Base-by-base conservation (phyloP, 2,113 vertebrate genomes). In the Phyllostomus hastatus region DNA sequence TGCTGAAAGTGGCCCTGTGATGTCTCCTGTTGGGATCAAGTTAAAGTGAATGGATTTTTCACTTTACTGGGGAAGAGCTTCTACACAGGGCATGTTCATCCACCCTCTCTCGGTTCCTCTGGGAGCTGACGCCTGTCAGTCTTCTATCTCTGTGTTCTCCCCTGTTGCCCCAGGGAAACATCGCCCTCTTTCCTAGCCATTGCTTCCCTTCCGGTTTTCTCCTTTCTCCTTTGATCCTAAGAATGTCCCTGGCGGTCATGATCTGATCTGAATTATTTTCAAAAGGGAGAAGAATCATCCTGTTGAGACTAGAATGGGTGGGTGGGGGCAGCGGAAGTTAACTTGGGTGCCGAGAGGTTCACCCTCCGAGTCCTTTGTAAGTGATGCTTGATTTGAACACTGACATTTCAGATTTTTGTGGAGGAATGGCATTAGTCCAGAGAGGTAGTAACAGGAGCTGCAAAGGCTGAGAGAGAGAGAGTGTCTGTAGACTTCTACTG, bases 31-130 rank as follows among this genome's bases (percentile, higher is more conserved):
- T 85, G 95, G n/a, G 54, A 96, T 93, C 52, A 76, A 88, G 50
- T 94, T 89, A 91, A 95, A 97, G 89, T 95, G 95, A 91, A 95
- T 54, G 46, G 24, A 72, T 95, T 96, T 96, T 78, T 94, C 43
- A 15, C 78, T 95, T 92, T 83, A 86, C 48, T 92, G 81, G 80
- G n/a, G 38, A 90, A 95, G 87, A 96, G 72, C 76, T 67, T 92
- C 52, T 81, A 41, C 81, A 66, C 20, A 59, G 81, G 80, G 90
- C 78, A n/a, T 86, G 86, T 43, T 91, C 69, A 94, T 96, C 85
- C 79, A 31, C 19, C 4, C 26, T 85, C 64, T 50, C 7, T 80
- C 0, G 0, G 48, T 89, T 94, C 95, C 85, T 50, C 26, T 31
- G 82, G 86, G 79, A 76, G 89, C 67, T 88, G 83, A 95, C 91